These are phyloP conservation scores for Drosophila yakuba DNA, from an alignment of 1,140 invertebrate species.

Conservation along the genomic window DNA sequence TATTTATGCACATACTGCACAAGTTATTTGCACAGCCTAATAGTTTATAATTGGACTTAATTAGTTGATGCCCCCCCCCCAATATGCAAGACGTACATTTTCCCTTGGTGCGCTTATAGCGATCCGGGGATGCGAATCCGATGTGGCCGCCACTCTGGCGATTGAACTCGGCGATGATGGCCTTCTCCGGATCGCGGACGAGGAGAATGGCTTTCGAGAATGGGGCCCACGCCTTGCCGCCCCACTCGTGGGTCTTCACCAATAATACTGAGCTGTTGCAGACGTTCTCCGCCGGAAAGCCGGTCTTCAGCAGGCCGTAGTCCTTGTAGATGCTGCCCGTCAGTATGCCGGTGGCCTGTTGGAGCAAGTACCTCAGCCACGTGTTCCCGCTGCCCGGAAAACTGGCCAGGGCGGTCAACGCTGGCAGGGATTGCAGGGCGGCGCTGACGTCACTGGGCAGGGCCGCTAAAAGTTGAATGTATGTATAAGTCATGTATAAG, in stretches of 20 bases:
- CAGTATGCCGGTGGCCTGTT: conserved; percentile 90
- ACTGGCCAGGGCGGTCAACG: conserved; percentile 88
- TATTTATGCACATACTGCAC: too few species aligned
- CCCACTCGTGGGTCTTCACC: conserved; percentile 93
- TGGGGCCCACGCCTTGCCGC: conserved; percentile 86
- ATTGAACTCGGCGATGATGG: conserved; percentile 91
- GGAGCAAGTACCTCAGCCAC: conserved; percentile 91
- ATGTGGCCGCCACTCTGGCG: conserved; percentile 89
- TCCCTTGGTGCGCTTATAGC: conserved; percentile 87
- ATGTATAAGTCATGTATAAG: too few species aligned
- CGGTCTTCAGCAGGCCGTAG: conserved; percentile 89
- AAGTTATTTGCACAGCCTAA: not conserved
- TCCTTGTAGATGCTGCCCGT: conserved; percentile 93
- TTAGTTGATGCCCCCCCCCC: too few species aligned
- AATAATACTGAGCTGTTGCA: conserved; percentile 90
- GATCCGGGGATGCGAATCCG: conserved; percentile 88
- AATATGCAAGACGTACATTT: conserved; percentile 85
- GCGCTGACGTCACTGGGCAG: conserved; percentile 62
- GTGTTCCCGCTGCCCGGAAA: conserved; percentile 93
- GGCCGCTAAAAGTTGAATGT: conserved; percentile 31
- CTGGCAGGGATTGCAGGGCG: conserved; percentile 52
- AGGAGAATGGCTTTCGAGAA: conserved; percentile 89
- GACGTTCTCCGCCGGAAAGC: conserved; percentile 92
- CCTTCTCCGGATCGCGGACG: conserved; percentile 89
- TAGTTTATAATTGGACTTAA: not conserved